Evolutionary conservation across 2,113 vertebrate genomes (phyloP), one percentile per base, ranked within the genome.

Genomic region (Nesogale talazaci): DNA sequence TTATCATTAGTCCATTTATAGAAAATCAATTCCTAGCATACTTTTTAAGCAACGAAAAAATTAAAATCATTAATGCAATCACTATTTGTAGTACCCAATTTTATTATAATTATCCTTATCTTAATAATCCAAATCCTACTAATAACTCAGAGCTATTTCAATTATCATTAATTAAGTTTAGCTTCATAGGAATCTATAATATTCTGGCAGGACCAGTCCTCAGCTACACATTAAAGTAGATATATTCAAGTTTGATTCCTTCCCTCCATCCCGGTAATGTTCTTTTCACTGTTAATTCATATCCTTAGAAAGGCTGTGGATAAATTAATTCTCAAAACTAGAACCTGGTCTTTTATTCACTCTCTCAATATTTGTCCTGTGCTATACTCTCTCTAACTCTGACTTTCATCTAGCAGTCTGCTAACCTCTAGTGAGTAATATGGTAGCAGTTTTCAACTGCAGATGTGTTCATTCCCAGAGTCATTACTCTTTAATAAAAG

Each of bases 21-120:
- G 75, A 94, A 95, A 96, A 94, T 92, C 93, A 85, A 90, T 89
- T 92, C 81, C 89, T 46, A 92, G 80, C 67, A 89, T 11, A 90
- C 23, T 90, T 91, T 93, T 77, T 88, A 90, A 93, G 79, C n/a
- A 86, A 92, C 87, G 88, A 93, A 88, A 95, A 91, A 95, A 93
- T 72, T 86, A 67, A 88, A 91, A 94, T 94, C 82, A 94, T 89
- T 95, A 96, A 93, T 93, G 86, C 36, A 95, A 90, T 95, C 85
- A 93, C 81, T 93, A 85, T 92, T 87, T 94, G 57, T 81, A 95
- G 79, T 79, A 78, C 77, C 88, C 92, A 94, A 95, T 89, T 96
- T 95, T 95, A 94, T 95, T 95, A 93, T 90, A 94, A 95, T 96
- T 94, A 96, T 94, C 89, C 91, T 94, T 93, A 95, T 89, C 94